These are phyloP conservation scores for Cyprinodon brontotheroides DNA, from an alignment of 2,113 vertebrate species.

Conservation along the genomic window DNA sequence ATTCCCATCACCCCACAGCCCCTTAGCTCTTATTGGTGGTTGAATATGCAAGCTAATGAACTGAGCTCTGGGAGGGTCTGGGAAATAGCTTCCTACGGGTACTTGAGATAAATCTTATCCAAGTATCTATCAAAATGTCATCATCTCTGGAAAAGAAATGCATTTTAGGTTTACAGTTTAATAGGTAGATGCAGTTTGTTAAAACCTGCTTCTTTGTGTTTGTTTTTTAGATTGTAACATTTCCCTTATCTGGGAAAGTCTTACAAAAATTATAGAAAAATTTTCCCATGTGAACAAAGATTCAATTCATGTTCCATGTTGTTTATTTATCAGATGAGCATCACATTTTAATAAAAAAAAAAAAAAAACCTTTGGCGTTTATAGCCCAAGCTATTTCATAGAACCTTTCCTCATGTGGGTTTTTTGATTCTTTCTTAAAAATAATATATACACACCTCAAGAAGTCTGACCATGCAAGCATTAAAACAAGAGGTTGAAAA, in stretches of 20 bases:
- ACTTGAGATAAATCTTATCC: not conserved
- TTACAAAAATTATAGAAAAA: too few relatives aligned
- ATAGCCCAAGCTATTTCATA: too few relatives aligned
- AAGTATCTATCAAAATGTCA: conserved; percentile 36
- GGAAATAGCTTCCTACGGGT: conserved; percentile 51
- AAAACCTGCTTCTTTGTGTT: not conserved
- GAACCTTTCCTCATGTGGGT: too few relatives aligned
- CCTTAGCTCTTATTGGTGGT: conserved; percentile 41
- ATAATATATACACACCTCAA: too few relatives aligned
- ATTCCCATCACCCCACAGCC: conserved; percentile 42
- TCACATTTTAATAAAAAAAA: too few relatives aligned
- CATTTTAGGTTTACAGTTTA: conserved; percentile 14
- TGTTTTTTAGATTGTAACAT: not conserved
- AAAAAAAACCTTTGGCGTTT: too few relatives aligned
- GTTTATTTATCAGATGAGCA: too few relatives aligned
- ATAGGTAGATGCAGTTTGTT: conserved; percentile 17
- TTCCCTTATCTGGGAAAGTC: not conserved
- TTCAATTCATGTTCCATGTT: too few relatives aligned
- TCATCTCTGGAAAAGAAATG: conserved; percentile 41
- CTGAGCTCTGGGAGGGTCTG: conserved; percentile 39
- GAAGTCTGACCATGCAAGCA: too few relatives aligned
- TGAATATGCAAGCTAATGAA: conserved; percentile 56
- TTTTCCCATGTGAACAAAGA: too few relatives aligned
- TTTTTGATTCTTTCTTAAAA: too few relatives aligned
- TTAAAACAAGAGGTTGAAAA: too few relatives aligned